phyloP scores from a whole-genome alignment of 2,888 invertebrate species.

The Philhelius pedissequus region DNA sequence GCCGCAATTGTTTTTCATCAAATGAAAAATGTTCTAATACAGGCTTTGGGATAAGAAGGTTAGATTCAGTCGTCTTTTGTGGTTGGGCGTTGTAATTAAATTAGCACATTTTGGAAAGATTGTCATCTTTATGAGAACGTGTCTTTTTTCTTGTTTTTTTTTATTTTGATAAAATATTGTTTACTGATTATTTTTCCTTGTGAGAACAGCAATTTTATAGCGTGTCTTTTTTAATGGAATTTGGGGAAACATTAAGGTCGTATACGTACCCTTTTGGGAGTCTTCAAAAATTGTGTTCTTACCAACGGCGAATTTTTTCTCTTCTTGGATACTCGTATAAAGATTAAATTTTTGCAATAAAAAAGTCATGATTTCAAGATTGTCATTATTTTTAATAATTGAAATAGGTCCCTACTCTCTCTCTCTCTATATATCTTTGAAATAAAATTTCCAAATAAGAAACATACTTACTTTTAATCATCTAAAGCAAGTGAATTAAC shows the following conservation, averaged over 20 bases:
- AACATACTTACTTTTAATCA: too few species aligned
- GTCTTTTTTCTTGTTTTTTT: neutral
- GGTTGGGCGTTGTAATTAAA: conserved; percentile 59
- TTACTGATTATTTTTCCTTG: conserved; percentile 29
- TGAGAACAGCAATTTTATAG: conserved; percentile 33
- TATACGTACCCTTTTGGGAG: neutral
- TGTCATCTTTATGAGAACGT: conserved; percentile 28
- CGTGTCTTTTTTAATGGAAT: neutral
- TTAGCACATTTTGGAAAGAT: conserved; percentile 57
- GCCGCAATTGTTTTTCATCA: conserved; percentile 27
- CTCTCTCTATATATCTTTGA: too few species aligned
- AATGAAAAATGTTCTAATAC: conserved; percentile 50
- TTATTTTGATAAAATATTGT: conserved; percentile 12
- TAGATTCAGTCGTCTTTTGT: conserved; percentile 18
- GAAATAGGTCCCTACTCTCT: too few species aligned
- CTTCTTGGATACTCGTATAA: too few species aligned
- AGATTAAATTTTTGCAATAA: too few species aligned
- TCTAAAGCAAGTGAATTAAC: too few species aligned
- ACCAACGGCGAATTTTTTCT: too few species aligned
- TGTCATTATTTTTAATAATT: too few species aligned
- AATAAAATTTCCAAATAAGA: too few species aligned
- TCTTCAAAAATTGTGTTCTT: too few species aligned
- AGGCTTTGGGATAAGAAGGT: conserved; percentile 4
- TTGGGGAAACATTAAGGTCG: neutral
- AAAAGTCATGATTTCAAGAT: too few species aligned